Percentiles rank a stretch among this genome's conserved stretches.
Evolutionary conservation across 2,113 vertebrate species (phyloP).

Genomic region (Tragelaphus strepsiceros): DNA sequence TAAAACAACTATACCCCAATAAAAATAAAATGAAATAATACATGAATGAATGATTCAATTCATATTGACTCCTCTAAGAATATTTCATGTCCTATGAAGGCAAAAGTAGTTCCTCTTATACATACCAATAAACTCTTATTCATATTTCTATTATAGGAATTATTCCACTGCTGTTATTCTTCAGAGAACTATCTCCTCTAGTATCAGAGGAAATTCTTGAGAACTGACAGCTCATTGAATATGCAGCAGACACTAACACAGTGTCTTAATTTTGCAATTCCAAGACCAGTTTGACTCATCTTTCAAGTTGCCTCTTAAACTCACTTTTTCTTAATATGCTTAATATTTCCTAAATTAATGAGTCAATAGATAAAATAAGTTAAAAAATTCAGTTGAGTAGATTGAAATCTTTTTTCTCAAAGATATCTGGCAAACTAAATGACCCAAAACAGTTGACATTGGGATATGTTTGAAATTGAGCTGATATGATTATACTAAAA

Average conservation of each 20-base stretch:
- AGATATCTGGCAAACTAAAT: neutral
- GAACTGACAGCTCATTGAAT: neutral
- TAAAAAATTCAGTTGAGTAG: neutral
- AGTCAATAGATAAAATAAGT: neutral
- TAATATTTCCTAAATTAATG: neutral
- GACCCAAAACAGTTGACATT: neutral
- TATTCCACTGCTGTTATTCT: neutral
- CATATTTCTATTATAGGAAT: neutral
- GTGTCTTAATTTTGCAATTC: neutral
- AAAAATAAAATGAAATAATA: neutral
- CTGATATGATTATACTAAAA: neutral
- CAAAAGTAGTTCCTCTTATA: neutral
- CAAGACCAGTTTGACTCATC: neutral
- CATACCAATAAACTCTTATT: neutral
- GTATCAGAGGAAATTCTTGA: neutral
- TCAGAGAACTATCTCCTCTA: neutral
- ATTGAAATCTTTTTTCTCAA: neutral
- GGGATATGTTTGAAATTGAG: neutral
- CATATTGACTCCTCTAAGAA: neutral
- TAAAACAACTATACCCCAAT: neutral
- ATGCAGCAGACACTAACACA: neutral
- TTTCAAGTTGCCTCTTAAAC: neutral
- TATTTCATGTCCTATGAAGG: neutral
- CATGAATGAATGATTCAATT: neutral
- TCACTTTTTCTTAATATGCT: neutral